Evolutionary conservation across 2,797 vertebrate species (phyloP).

Genomic region (Mergus octosetaceus): DNA sequence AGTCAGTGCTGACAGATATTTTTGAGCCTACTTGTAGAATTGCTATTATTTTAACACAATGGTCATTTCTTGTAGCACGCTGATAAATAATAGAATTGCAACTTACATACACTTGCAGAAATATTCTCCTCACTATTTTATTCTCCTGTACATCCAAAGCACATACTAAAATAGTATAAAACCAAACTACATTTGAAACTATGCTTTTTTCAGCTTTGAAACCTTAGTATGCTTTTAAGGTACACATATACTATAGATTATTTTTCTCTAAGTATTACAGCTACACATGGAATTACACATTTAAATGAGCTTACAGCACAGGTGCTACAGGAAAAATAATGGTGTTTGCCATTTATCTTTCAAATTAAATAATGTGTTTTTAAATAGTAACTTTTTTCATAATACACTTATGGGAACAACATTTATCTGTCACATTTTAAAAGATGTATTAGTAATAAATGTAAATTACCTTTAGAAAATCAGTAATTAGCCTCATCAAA

Average conservation of each 20-base stretch:
- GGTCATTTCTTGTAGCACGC: conserved; percentile 19
- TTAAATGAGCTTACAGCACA: conserved; percentile 84
- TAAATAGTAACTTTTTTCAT: conserved; percentile 88
- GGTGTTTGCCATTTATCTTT: conserved; percentile 87
- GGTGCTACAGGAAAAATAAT: conserved; percentile 83
- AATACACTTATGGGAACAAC: conserved; percentile 85
- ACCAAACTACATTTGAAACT: conserved; percentile 66
- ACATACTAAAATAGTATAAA: conserved; percentile 65
- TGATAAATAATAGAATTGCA: conserved; percentile 54
- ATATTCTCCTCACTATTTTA: conserved; percentile 61
- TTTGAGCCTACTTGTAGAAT: conserved; percentile 35
- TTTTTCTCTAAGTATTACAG: conserved; percentile 73
- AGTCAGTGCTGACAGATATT: conserved; percentile 19
- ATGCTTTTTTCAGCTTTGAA: conserved; percentile 64
- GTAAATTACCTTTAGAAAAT: conserved; percentile 88
- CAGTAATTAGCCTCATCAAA: conserved; percentile 87
- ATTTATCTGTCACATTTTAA: conserved; percentile 87
- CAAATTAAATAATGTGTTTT: conserved; percentile 88
- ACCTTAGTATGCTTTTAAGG: conserved; percentile 77
- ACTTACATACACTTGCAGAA: conserved; percentile 49
- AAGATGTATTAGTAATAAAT: conserved; percentile 87
- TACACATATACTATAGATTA: conserved; percentile 74
- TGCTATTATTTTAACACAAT: conserved; percentile 15
- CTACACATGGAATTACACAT: conserved; percentile 81
- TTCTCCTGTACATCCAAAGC: conserved; percentile 49